These are phyloP conservation scores for Adelosebastes latens DNA, from an alignment of 2,797 vertebrate genomes.

Conservation along the genomic window DNA sequence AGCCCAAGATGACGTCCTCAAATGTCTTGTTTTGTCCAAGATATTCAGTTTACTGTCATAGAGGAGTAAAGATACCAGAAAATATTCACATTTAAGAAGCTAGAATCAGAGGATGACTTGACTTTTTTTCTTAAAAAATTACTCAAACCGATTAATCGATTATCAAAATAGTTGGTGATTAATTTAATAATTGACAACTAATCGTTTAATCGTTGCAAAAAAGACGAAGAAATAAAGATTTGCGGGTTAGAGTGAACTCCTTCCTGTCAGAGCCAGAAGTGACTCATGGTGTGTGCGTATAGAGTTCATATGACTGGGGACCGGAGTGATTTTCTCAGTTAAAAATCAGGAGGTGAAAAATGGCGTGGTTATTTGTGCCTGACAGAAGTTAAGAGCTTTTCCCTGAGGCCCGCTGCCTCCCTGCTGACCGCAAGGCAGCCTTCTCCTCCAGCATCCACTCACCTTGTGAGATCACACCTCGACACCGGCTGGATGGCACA, in stretches of 20 bases:
- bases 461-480: conserved; percentile 81
- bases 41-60: too few species aligned
- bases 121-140: too few species aligned
- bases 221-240: conserved; percentile 27
- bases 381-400: conserved; percentile 91
- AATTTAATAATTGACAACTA: too few species aligned
- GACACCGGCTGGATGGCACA: conserved; percentile 65
- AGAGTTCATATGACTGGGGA: conserved; percentile 86
- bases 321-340: conserved; percentile 84
- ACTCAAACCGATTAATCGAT: too few species aligned
- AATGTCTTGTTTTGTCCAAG: too few species aligned
- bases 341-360: conserved; percentile 87
- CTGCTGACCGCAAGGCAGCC: conserved; percentile 83
- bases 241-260: conserved; percentile 26
- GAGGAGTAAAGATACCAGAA: too few species aligned
- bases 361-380: conserved; percentile 88
- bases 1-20: too few species aligned
- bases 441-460: conserved; percentile 83
- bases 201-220: background rate
- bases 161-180: too few species aligned
- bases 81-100: too few species aligned
- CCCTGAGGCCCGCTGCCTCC: conserved; percentile 82
- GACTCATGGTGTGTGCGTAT: conserved; percentile 82
- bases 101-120: too few species aligned
- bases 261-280: conserved; percentile 73